Evolutionary conservation across 2,113 vertebrate species (phyloP).

Genomic region (Eptesicus fuscus): DNA sequence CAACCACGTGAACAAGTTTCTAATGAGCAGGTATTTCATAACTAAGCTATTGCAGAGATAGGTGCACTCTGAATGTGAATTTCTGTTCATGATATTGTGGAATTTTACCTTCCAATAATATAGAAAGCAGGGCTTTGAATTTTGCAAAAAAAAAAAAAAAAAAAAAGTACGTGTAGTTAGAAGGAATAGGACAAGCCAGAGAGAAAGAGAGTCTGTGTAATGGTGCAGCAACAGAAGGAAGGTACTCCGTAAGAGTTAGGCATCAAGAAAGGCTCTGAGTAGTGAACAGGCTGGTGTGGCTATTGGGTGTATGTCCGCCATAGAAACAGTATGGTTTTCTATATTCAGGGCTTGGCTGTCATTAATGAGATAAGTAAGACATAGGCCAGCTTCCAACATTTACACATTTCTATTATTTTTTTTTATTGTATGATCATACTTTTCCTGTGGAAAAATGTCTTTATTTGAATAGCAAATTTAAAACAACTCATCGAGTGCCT

Average conservation of each 20-base stretch:
- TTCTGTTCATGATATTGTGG: not conserved
- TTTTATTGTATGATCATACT: not conserved
- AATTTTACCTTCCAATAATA: not conserved
- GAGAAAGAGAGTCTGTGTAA: not conserved
- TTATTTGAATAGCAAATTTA: slow-evolving; percentile 25
- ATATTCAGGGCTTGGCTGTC: not conserved
- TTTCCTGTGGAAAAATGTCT: not conserved
- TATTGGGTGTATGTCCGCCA: not conserved
- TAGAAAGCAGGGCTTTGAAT: not conserved
- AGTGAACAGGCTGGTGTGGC: not conserved
- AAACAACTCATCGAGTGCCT: slow-evolving; percentile 26
- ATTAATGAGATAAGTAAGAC: not conserved
- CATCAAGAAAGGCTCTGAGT: not conserved
- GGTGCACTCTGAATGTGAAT: not conserved
- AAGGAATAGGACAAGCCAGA: not conserved
- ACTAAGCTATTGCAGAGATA: not conserved
- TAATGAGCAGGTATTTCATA: slow-evolving; percentile 15
- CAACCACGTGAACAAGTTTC: not conserved
- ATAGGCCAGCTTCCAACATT: not conserved
- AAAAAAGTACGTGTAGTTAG: not conserved
- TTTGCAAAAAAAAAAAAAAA: not conserved
- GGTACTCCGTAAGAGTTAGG: not conserved
- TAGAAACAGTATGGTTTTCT: not conserved
- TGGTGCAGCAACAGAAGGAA: not conserved
- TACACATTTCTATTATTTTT: not conserved